Percentiles rank a stretch among this genome's conserved stretches.
phyloP scores from a whole-genome alignment of 2,797 vertebrate genomes.

The Oreochromis grahami region DNA sequence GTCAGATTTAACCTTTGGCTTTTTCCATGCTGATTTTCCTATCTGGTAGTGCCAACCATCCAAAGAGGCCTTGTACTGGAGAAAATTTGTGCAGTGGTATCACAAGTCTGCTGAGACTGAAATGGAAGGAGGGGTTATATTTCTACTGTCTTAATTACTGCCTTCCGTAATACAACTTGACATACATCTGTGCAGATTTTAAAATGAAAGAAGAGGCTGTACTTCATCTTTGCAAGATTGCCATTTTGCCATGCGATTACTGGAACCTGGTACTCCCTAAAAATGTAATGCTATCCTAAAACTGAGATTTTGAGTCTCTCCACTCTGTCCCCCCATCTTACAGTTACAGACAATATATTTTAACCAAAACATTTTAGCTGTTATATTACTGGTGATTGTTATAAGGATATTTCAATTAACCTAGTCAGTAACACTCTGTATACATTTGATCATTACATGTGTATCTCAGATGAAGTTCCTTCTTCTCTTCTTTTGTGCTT shows the following conservation, averaged over 20 bases:
- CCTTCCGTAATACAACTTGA: not conserved
- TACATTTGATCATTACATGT: not conserved
- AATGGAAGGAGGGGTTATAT: not conserved
- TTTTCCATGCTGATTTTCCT: not conserved
- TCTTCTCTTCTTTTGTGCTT: conserved; percentile 11
- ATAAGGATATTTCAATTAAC: not conserved
- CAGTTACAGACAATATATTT: not conserved
- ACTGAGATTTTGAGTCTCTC: not conserved
- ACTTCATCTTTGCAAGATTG: not conserved
- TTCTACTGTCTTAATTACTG: not conserved
- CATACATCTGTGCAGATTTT: not conserved
- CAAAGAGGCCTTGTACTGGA: not conserved
- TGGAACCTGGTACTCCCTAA: not conserved
- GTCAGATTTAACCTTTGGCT: not conserved
- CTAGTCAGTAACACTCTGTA: not conserved
- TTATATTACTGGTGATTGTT: not conserved
- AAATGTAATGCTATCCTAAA: not conserved
- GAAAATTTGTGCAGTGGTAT: not conserved
- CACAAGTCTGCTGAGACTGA: not conserved
- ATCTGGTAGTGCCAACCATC: not conserved
- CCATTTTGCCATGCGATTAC: not conserved
- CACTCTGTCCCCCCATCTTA: not conserved
- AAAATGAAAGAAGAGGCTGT: not conserved
- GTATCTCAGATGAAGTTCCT: not conserved
- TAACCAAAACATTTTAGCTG: not conserved